Evolutionary conservation across 2,888 invertebrate genomes (phyloP).

Genomic region (Monoplex corrugatus): DNA sequence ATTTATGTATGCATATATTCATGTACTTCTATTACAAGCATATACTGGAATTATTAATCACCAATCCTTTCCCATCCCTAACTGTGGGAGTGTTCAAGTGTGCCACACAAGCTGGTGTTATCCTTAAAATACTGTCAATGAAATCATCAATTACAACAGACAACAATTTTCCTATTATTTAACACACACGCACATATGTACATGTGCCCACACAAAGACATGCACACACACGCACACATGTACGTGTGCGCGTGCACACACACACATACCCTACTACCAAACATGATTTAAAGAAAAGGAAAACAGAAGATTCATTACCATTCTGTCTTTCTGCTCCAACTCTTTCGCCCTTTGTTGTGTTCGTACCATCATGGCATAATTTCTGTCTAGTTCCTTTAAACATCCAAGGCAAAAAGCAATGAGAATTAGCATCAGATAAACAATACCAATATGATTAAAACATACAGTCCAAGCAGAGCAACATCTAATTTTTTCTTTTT

Average conservation of each 20-base stretch:
- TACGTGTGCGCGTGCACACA: not conserved
- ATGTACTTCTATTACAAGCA: no score
- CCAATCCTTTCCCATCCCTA: no score
- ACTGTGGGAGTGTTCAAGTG: no score
- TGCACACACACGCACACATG: not conserved
- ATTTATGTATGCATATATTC: no score
- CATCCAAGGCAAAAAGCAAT: not conserved
- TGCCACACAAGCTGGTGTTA: no score
- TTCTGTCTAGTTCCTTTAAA: conserved; percentile 61
- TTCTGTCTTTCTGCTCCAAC: conserved; percentile 54
- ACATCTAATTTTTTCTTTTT: no score
- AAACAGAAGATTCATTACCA: conserved; percentile 1
- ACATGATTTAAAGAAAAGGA: not conserved
- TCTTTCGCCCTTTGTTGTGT: conserved; percentile 59
- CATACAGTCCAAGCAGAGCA: no score
- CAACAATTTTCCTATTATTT: no score
- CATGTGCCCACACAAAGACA: not conserved
- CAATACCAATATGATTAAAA: no score
- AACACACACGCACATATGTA: not conserved
- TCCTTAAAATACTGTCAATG: no score
- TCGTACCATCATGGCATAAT: conserved; percentile 56
- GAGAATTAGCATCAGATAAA: not conserved
- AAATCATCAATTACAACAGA: no score
- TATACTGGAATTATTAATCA: no score
- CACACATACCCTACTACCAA: not conserved